These are phyloP conservation scores for Crypturellus undulatus DNA, from an alignment of 2,113 vertebrate genomes.

Conservation along the genomic window DNA sequence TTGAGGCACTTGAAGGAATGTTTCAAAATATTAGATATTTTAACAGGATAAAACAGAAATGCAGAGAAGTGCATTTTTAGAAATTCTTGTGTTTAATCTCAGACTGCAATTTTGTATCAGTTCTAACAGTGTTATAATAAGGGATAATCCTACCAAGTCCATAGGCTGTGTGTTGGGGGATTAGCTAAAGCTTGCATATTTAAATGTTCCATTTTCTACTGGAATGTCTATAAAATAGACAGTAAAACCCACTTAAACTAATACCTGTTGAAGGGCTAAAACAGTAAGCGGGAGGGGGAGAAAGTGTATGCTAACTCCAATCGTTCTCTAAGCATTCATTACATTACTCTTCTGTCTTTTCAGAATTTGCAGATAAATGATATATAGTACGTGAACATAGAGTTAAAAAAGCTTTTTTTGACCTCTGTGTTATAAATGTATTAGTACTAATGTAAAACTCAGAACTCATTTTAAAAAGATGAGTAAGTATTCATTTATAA, in stretches of 20 bases:
- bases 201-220: slow-evolving; percentile 71
- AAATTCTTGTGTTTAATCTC: slow-evolving; percentile 63
- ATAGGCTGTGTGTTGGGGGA: slow-evolving; percentile 71
- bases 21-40: slow-evolving; percentile 17
- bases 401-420: not conserved
- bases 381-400: not conserved
- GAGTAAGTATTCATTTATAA: not conserved
- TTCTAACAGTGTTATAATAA: slow-evolving; percentile 72
- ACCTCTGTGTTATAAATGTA: not conserved
- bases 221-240: slow-evolving; percentile 65
- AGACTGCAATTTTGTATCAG: slow-evolving; percentile 64
- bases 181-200: slow-evolving; percentile 75
- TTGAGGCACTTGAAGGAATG: not conserved
- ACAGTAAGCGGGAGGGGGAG: not conserved
- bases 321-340: not conserved
- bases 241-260: slow-evolving; percentile 66
- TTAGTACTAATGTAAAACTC: not conserved
- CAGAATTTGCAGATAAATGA: not conserved
- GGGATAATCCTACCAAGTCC: slow-evolving; percentile 73
- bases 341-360: not conserved
- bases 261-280: slow-evolving; percentile 71
- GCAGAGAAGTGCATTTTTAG: slow-evolving; percentile 30
- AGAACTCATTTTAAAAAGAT: not conserved
- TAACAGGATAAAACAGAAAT: not conserved
- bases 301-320: not conserved